phyloP scores from a whole-genome alignment of 2,113 vertebrate genomes.

The Amphiprion percula region DNA sequence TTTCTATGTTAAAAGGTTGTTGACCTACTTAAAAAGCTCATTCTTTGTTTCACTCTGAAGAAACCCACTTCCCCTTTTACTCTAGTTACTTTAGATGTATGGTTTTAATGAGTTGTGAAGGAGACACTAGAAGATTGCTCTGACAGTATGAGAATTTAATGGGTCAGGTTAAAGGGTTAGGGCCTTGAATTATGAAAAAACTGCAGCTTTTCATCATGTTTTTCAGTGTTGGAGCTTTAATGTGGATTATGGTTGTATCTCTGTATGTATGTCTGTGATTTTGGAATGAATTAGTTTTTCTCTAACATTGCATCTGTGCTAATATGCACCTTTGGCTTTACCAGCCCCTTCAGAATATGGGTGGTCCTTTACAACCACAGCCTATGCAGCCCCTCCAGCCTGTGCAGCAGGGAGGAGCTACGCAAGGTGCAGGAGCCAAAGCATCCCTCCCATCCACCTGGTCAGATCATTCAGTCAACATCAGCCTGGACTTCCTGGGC shows the following conservation, averaged over 20 bases:
- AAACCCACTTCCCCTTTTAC: conserved; percentile 42
- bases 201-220: conserved; percentile 4
- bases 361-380: conserved; percentile 87
- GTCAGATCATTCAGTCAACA: conserved; percentile 96
- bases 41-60: conserved; percentile 56
- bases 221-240: conserved; percentile 10
- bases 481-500: conserved; percentile 96
- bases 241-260: background rate
- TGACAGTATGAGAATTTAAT: conserved; percentile 39
- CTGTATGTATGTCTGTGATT: background rate
- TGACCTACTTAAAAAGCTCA: conserved; percentile 78
- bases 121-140: conserved; percentile 10
- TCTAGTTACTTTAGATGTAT: conserved; percentile 24
- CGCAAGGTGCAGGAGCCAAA: conserved; percentile 89
- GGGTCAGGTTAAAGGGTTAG: conserved; percentile 34
- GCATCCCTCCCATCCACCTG: conserved; percentile 92
- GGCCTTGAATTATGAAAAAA: conserved; percentile 16
- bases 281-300: background rate
- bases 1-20: conserved; percentile 79
- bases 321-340: conserved; percentile 60
- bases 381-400: conserved; percentile 83
- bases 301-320: background rate
- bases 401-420: conserved; percentile 85
- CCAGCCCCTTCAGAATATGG: conserved; percentile 83
- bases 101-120: conserved; percentile 55